phyloP scores from a whole-genome alignment of 2,888 invertebrate species.

The Drosophila colorata region DNA sequence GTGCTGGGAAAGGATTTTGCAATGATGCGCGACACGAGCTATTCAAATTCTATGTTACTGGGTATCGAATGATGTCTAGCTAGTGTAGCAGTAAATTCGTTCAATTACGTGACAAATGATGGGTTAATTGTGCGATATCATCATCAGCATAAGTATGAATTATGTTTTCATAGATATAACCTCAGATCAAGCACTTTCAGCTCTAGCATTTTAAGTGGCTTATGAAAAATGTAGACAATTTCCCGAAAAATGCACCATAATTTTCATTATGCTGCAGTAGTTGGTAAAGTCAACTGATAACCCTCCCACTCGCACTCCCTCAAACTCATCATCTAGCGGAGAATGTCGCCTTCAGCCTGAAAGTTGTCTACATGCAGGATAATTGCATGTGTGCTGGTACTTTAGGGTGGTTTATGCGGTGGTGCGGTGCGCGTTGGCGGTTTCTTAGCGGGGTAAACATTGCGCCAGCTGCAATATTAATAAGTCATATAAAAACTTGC shows the following conservation, averaged over 20 bases:
- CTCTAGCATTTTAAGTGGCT: neutral
- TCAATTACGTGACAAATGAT: slow-evolving; percentile 25
- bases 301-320: neutral
- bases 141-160: neutral
- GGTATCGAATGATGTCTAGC: slow-evolving; percentile 20
- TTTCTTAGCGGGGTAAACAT: slow-evolving; percentile 24
- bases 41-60: slow-evolving; percentile 43
- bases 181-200: neutral
- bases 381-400: slow-evolving; percentile 24
- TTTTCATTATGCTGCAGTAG: slow-evolving; percentile 16
- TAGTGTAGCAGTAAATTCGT: slow-evolving; percentile 32
- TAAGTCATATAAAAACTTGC: slow-evolving; percentile 45
- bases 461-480: slow-evolving; percentile 48
- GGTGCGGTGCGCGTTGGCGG: slow-evolving; percentile 15
- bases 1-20: slow-evolving; percentile 7
- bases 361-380: slow-evolving; percentile 23
- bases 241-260: slow-evolving; percentile 6
- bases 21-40: slow-evolving; percentile 8
- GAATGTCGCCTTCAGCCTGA: neutral
- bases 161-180: neutral
- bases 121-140: slow-evolving; percentile 6
- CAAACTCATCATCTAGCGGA: too few relatives aligned
- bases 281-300: slow-evolving; percentile 15
- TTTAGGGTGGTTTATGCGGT: slow-evolving; percentile 11
- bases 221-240: slow-evolving; percentile 11